These are phyloP conservation scores for Nixonia krombeini DNA, from an alignment of 1,140 invertebrate species.

Conservation along the genomic window DNA sequence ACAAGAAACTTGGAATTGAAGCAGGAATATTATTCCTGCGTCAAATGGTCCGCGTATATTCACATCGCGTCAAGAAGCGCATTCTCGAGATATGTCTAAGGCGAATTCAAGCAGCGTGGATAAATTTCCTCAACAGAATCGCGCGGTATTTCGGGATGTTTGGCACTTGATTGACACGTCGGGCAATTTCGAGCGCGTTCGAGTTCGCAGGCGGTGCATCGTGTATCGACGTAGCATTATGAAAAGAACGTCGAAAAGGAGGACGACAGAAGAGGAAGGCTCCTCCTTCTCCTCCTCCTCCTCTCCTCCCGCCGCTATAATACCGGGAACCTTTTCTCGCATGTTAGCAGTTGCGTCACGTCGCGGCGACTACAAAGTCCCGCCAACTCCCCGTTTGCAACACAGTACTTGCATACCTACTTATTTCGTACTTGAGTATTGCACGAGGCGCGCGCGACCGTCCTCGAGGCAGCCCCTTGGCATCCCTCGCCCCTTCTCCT, in stretches of 20 bases:
- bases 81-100: too few relatives aligned
- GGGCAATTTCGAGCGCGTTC: conserved; percentile 3
- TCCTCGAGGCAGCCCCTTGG: conserved; percentile 1
- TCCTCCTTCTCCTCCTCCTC: conserved; percentile 24
- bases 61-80: too few relatives aligned
- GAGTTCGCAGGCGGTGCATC: conserved; percentile 14
- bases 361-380: conserved; percentile 68
- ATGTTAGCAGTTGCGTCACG: conserved; percentile 67
- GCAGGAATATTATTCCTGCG: too few relatives aligned
- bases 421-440: conserved; percentile 54
- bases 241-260: conserved; percentile 23
- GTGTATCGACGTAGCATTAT: conserved; percentile 18
- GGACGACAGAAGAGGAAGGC: conserved; percentile 34
- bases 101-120: too few relatives aligned
- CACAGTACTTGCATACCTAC: conserved; percentile 58
- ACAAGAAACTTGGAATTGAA: too few relatives aligned
- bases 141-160: too few relatives aligned
- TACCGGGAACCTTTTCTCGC: conserved; percentile 61
- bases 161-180: too few relatives aligned
- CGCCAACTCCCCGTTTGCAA: conserved; percentile 26
- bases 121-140: too few relatives aligned
- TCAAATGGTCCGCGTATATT: too few relatives aligned
- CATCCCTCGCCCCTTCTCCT: not conserved
- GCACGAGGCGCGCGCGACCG: conserved; percentile 31
- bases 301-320: conserved; percentile 30